Base-by-base conservation (phyloP, 92 coral and sea anemone species). In the Micromussa lordhowensis region DNA sequence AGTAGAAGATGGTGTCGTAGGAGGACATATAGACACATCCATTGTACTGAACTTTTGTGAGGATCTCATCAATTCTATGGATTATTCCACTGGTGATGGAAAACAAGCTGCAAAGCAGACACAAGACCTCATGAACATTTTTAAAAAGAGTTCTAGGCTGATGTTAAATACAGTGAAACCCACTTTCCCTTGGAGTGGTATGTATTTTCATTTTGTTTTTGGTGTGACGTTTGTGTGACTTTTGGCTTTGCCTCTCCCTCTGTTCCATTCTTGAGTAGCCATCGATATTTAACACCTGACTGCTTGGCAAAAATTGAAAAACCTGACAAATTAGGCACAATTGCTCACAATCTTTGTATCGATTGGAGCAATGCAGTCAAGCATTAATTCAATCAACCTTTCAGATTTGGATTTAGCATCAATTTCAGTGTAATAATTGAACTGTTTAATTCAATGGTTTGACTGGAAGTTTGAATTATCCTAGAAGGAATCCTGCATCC, bases 161-260 rank as follows among this genome's bases (percentile, higher is more conserved):
- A 77, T 58, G 70, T 74, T 14, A 58, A 83, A 18, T 76, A 8
- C 51, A 5, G 82, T 87, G 44, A 31, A 64, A 21, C 22, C 90
- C 0, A 68, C 90, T 16, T 80, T 87, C 80, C 90, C 90, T 31
- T 87, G 90, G 90, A 49, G 72, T 80, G 90, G 85, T 79, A 69
- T 61, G 77, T 68, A 70, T 48, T 2, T 68, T 16, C 28, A 7
- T 55, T 9, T 12, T 13, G 40, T 7, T 15, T 32, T 72, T 32
- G 1, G 49, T 73, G n/a, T n/a, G n/a, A n/a, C n/a, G n/a, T n/a
- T n/a, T n/a, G n/a, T 15, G 32, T 35, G 0, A 13, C 32, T 24
- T 18, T 71, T 71, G 11, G 40, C 0, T 0, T 35, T 71, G 40
- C 5, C 17, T 31, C 4, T 71, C 30, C 22, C 6, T 71, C 30